A percentile compares a stretch with the other conserved stretches of the same genome.
Evolutionary conservation across 2,888 invertebrate genomes (phyloP).

Genomic region (Nemurella pictetii): DNA sequence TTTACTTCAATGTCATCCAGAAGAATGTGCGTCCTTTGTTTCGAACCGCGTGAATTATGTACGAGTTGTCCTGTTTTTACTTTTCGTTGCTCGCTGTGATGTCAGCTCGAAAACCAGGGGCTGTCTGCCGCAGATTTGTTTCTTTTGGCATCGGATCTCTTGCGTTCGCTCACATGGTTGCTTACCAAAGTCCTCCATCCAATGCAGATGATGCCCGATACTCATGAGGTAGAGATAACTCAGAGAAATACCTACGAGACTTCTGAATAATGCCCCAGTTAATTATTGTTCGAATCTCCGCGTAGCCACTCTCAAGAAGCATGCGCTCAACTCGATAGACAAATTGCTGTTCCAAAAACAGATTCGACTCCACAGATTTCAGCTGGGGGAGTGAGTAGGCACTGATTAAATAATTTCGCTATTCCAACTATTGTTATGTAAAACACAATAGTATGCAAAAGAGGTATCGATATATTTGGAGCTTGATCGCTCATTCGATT

Average conservation of each 20-base stretch:
- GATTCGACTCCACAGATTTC: too few species aligned
- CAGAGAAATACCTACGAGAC: not conserved
- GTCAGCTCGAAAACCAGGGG: too few species aligned
- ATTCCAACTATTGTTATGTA: too few species aligned
- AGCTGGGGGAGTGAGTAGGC: too few species aligned
- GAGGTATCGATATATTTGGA: too few species aligned
- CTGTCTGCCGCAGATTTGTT: too few species aligned
- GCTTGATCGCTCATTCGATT: too few species aligned
- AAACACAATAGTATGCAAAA: too few species aligned
- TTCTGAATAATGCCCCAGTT: not conserved
- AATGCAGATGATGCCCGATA: not conserved
- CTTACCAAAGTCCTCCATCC: not conserved
- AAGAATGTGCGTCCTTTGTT: not conserved
- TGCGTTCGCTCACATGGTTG: not conserved
- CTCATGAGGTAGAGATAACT: not conserved
- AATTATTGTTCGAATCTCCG: not conserved
- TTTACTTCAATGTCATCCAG: not conserved
- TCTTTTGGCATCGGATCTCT: not conserved
- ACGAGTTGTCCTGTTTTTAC: not conserved
- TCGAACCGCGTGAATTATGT: not conserved
- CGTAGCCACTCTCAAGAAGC: not conserved
- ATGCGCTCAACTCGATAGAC: not conserved
- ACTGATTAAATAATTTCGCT: too few species aligned
- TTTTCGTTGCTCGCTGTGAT: not conserved
- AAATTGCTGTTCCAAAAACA: not conserved